Percentiles rank a stretch among this genome's conserved stretches.
Conservation (phyloP, 2,113 vertebrate species). For the Gymnogyps californianus region DNA sequence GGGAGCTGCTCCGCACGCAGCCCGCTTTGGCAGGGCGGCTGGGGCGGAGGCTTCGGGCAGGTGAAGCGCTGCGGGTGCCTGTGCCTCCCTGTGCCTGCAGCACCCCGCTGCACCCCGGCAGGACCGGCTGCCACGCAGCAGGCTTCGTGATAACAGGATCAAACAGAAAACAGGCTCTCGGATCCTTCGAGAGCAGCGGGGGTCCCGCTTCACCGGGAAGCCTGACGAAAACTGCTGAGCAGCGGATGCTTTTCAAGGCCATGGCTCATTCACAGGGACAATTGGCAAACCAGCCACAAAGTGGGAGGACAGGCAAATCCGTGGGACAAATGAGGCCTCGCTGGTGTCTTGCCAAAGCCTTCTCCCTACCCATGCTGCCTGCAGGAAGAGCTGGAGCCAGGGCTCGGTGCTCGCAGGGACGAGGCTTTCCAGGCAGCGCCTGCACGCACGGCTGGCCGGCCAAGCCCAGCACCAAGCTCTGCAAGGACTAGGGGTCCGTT, state of each 20-base stretch:
- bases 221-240: not conserved
- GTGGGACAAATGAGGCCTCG: not conserved
- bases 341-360: not conserved
- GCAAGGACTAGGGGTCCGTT: rapidly evolving
- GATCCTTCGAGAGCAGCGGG: rapidly evolving
- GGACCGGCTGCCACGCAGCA: not conserved
- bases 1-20: not conserved
- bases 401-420: not conserved
- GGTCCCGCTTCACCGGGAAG: not conserved
- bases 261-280: not conserved
- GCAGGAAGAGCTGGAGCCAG: not conserved
- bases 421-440: not conserved
- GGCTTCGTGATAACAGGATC: not conserved
- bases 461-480: not conserved
- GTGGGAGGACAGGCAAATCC: not conserved
- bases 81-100: not conserved
- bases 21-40: not conserved
- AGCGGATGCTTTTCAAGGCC: not conserved
- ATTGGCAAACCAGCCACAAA: not conserved
- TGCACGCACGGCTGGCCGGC: not conserved
- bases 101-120: not conserved
- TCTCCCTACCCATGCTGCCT: not conserved
- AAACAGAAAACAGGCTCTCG: rapidly evolving
- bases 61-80: rapidly evolving
- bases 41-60: rapidly evolving